Evolutionary conservation across 2,113 vertebrate species (phyloP), one percentile per base, ranked within the genome.

Genomic region (Anarrhichthys ocellatus): DNA sequence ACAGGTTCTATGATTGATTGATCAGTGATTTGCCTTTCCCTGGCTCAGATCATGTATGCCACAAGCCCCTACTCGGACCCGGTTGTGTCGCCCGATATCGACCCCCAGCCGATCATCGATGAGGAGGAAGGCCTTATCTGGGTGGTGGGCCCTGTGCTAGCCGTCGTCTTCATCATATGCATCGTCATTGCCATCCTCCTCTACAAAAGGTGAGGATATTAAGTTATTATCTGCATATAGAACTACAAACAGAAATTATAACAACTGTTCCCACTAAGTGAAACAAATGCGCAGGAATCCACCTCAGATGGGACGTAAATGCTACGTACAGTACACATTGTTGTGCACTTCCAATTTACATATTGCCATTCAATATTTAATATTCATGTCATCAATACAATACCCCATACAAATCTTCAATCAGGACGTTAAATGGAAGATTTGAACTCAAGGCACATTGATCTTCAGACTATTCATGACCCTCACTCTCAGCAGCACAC

Each of bases 161-260:
- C 98, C 0, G 98, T 99, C 1, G 97, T 99, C 87, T 99, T 99
- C 95, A 99, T 99, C 93, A 99, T 99, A 94, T 99, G 98, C 93
- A 99, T 99, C 91, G 98, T 99, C 85, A 99, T 99, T 85, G 98
- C 98, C 84, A 99, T 99, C 87, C 96, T 99, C 64, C 97, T 99
- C 54, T 99, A 99, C 92, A 99, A 99, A 92, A 99, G 98, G 98
- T 99, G 95, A 92, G 96, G 14, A 20, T 75, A 40, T 66, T 5
- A 78, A 73, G 83, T 14, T 7, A 65, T 22, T 14, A 42, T 79
- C 32, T 22, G 42, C 14, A 20, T 24, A 40, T 0, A 59, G 5
- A 58, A 58, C 52, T 10, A 27, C n/a, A 11, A 20, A 40, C 29
- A 29, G 17, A 22, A 52, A n/a, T 40, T 8, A 20, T 7, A 17